Percentiles rank a stretch among this genome's conserved stretches.
phyloP scores from a whole-genome alignment of 2,888 invertebrate genomes.

The Phrixothrix hirtus region DNA sequence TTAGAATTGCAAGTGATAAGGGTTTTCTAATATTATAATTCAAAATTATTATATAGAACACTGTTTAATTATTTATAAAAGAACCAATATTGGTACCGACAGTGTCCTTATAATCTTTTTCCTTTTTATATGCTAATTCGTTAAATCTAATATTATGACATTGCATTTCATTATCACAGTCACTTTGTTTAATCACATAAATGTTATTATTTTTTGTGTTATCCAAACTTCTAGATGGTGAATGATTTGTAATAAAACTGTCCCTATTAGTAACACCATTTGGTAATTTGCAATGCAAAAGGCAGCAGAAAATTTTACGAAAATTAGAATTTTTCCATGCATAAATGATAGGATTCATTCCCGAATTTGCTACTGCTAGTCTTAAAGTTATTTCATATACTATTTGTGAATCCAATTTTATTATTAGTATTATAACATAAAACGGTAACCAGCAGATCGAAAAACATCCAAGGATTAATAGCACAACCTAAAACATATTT shows the following conservation, averaged over 20 bases:
- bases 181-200: too few relatives aligned
- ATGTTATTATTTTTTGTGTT: neutral
- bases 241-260: constrained; percentile 59
- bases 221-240: constrained; percentile 59
- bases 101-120: too few relatives aligned
- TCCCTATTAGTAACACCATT: constrained; percentile 52
- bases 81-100: too few relatives aligned
- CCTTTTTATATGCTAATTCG: too few relatives aligned
- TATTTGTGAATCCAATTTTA: constrained; percentile 39
- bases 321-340: constrained; percentile 84
- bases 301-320: constrained; percentile 70
- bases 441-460: constrained; percentile 83
- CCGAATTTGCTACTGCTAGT: constrained; percentile 78
- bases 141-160: too few relatives aligned
- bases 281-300: constrained; percentile 68
- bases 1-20: too few relatives aligned
- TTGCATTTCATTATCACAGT: too few relatives aligned
- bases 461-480: constrained; percentile 77
- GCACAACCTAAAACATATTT: constrained; percentile 64
- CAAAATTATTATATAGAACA: too few relatives aligned
- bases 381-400: constrained; percentile 56
- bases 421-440: constrained; percentile 62
- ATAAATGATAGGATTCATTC: constrained; percentile 81
- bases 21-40: too few relatives aligned
- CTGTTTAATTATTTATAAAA: too few relatives aligned